phyloP scores from a whole-genome alignment of 2,888 invertebrate species.

The Aporophyla nigra region DNA sequence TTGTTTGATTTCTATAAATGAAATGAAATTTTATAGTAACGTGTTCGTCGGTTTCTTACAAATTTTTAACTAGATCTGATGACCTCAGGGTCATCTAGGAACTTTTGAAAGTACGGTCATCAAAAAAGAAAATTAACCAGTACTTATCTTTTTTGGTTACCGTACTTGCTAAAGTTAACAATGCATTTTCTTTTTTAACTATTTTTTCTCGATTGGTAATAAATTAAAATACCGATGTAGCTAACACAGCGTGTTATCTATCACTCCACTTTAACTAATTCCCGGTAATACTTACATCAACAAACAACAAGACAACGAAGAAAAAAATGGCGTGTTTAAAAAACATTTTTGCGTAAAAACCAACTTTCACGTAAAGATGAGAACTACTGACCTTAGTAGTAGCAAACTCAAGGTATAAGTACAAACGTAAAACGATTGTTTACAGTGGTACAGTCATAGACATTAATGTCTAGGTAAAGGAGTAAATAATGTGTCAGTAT shows the following conservation, averaged over 20 bases:
- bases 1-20: too few relatives aligned
- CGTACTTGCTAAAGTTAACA: too few relatives aligned
- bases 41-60: too few relatives aligned
- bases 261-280: constrained; percentile 1
- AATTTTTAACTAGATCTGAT: too few relatives aligned
- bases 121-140: too few relatives aligned
- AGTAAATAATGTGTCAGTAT: neutral
- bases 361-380: constrained; percentile 42
- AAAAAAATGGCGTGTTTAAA: constrained; percentile 63
- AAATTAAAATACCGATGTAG: neutral
- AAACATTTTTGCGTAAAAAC: constrained; percentile 61
- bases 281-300: constrained; percentile 70
- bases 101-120: too few relatives aligned
- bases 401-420: constrained; percentile 61
- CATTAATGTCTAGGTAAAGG: constrained; percentile 43
- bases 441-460: constrained; percentile 59
- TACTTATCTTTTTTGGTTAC: too few relatives aligned
- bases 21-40: too few relatives aligned
- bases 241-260: neutral
- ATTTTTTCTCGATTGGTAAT: neutral
- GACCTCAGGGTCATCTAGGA: too few relatives aligned
- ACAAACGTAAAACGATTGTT: constrained; percentile 46
- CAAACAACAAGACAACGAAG: constrained; percentile 66
- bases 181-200: too few relatives aligned
- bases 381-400: constrained; percentile 54